Evolutionary conservation across 2,797 vertebrate species (phyloP), one percentile per base, ranked within the genome.

Genomic region (Poecilia velifera): DNA sequence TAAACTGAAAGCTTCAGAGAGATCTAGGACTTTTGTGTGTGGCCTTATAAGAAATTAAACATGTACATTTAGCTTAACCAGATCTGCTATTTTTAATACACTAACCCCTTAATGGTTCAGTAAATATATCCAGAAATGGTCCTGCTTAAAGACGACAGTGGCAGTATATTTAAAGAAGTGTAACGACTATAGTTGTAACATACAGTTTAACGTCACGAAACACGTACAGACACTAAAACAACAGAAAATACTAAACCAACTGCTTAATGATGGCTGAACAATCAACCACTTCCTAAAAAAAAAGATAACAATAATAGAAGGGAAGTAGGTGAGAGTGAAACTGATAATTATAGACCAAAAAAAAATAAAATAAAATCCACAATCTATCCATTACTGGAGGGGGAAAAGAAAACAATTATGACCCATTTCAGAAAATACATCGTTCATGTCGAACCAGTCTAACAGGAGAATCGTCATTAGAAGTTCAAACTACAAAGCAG

Each of bases 371-470:
- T 41, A 8, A 41, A n/a, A 71, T 7, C 41, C 39, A 71, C 14
- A 1, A 71, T 28, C 39, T 5, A 43, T 45, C 13, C 9, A 71
- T 68, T 12, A 41, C 36, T 25, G 64, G 64, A 68, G 64, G 25
- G 25, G 25, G 3, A 13, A 1, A n/a, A 43, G 45, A 66, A 68
- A 39, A 66, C 64, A 41, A 4, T 39, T 73, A 71, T 90, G 87
- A 93, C 85, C 88, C 87, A 92, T 76, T 93, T 94, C 86, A 84
- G 81, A 10, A 70, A n/a, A 70, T 25, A 14, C 74, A 76, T 79
- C 81, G 76, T 80, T 82, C 86, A 90, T 87, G 87, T 76, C 81
- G 86, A 83, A 91, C 83, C 74, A 89, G 87, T 87, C 46, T 78
- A 88, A 87, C 85, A 84, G 82, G 82, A 88, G 46, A 62, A n/a